Evolutionary conservation across 2,113 vertebrate genomes (phyloP), one percentile per base, ranked within the genome.

Genomic region (Boleophthalmus pectinirostris): DNA sequence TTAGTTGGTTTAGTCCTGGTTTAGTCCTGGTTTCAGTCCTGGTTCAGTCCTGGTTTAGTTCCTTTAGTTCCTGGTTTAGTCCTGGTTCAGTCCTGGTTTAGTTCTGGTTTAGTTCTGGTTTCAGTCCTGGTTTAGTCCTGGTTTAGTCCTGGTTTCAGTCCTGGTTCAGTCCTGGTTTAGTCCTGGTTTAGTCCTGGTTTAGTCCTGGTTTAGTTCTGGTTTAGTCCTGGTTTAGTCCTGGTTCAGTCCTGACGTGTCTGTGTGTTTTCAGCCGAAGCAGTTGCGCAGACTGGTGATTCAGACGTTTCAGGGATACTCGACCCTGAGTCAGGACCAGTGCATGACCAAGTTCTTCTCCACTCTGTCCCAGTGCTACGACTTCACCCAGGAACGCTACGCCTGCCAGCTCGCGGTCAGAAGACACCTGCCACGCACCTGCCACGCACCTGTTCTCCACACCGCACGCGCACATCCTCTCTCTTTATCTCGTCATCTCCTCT

Each of bases 221-320:
- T 53, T n/a, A 53, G 18, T n/a, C 7, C 51, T 53, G 6, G 18
- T 20, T 53, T 9, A n/a, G 18, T n/a, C 47, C 16, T 21, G 2
- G 8, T 54, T 20, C 16, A 54, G 38, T 9, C 38, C 51, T 54
- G 18, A n/a, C 38, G n/a, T 13, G 72, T 24, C 65, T 10, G 24
- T 35, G 18, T 43, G 13, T 66, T 3, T 0, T 29, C 72, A 92
- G 91, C 53, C 87, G 0, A 92, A 92, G 72, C 87, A 87, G 66
- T 9, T 91, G 6, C 90, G 91, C 0, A 83, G 87, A 69, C 51
- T 92, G 81, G 73, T 92, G 69, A 89, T 88, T 60, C 90, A 91
- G 82, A 91, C 89, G 0, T 92, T 92, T 18, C 89, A 88, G 89
- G 82, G 89, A 35, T 92, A 92, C 80, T 90, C 86, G 0, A 73